These are phyloP conservation scores for Loripinus fragilis DNA, from an alignment of 2,888 invertebrate species.

Conservation along the genomic window DNA sequence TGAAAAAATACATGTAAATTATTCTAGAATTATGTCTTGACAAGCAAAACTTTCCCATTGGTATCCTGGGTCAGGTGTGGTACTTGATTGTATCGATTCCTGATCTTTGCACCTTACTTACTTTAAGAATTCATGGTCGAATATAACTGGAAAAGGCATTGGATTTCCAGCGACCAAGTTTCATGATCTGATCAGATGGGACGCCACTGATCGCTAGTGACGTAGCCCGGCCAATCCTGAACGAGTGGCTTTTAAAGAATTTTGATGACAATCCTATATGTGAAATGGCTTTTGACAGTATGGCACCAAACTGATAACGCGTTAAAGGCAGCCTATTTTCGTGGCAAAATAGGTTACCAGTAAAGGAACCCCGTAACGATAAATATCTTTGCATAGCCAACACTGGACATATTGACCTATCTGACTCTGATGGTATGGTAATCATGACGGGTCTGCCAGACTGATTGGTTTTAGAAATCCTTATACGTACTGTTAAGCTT, in stretches of 20 bases:
- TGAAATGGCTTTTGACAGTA: neutral
- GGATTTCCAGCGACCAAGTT: constrained; percentile 14
- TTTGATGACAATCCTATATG: neutral
- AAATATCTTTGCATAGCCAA: neutral
- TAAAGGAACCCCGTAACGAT: neutral
- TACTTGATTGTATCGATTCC: too few relatives aligned
- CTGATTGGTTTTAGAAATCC: constrained; percentile 19
- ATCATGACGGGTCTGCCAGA: neutral
- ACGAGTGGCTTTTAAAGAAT: constrained; percentile 1
- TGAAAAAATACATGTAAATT: neutral
- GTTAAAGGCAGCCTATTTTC: neutral
- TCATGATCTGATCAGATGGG: neutral
- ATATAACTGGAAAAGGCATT: neutral
- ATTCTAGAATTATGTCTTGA: too few relatives aligned
- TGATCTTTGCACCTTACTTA: neutral
- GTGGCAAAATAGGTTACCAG: constrained; percentile 8
- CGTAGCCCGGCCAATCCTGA: constrained; percentile 17
- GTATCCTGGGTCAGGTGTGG: too few relatives aligned
- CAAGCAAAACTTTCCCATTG: too few relatives aligned
- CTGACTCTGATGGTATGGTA: neutral
- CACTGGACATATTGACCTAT: neutral
- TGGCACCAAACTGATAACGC: constrained; percentile 4
- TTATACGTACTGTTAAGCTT: neutral
- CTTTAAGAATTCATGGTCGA: neutral
- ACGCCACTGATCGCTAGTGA: constrained; percentile 1